These are phyloP conservation scores for Tiphia femorata DNA, from an alignment of 2,888 invertebrate species.

Conservation along the genomic window DNA sequence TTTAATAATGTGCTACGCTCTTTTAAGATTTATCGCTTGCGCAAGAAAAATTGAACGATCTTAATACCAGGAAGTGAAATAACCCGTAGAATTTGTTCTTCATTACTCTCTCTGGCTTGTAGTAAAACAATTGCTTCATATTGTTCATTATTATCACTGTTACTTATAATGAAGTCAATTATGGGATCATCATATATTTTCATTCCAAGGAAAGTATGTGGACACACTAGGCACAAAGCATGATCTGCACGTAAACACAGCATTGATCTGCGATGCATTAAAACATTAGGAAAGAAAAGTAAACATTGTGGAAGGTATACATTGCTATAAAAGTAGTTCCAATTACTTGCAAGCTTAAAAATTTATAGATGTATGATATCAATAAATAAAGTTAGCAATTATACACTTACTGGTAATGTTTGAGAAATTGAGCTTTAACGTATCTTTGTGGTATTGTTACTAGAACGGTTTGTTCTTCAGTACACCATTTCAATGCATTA, in stretches of 20 bases:
- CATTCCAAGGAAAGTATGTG: slow-evolving; percentile 48
- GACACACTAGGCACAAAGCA: slow-evolving; percentile 49
- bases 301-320: neutral
- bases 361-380: neutral
- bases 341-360: neutral
- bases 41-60: slow-evolving; percentile 7
- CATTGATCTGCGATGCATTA: slow-evolving; percentile 42
- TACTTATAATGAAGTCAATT: slow-evolving; percentile 51
- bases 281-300: neutral
- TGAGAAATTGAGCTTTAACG: neutral
- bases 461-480: slow-evolving; percentile 19
- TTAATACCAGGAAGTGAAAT: slow-evolving; percentile 58
- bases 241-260: slow-evolving; percentile 52
- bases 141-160: slow-evolving; percentile 40
- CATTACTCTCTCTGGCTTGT: slow-evolving; percentile 17
- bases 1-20: neutral
- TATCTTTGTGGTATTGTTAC: neutral
- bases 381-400: too few relatives aligned
- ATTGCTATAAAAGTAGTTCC: neutral
- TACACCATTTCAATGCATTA: slow-evolving; percentile 47
- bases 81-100: slow-evolving; percentile 38
- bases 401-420: neutral
- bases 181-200: slow-evolving; percentile 48
- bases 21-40: neutral
- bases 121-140: slow-evolving; percentile 52